phyloP scores from a whole-genome alignment of 2,797 vertebrate species.

The Euthynnus affinis region DNA sequence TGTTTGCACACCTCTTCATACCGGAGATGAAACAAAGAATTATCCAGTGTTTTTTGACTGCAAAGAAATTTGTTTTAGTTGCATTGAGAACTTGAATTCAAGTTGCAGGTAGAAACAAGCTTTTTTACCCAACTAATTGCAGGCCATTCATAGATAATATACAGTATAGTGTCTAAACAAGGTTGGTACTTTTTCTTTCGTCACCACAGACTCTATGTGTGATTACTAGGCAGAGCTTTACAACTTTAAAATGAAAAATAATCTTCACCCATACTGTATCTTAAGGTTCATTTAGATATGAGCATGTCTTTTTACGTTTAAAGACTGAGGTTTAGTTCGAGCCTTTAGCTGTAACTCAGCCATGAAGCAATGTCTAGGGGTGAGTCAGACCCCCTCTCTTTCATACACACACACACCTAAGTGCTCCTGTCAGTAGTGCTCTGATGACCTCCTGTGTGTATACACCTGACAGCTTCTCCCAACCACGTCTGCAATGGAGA shows the following conservation, averaged over 20 bases:
- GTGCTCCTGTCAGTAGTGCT: conserved; percentile 64
- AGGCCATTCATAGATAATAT: not conserved
- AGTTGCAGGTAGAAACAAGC: not conserved
- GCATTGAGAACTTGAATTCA: not conserved
- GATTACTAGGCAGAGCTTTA: not conserved
- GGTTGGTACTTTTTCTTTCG: not conserved
- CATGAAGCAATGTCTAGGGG: conserved; percentile 31
- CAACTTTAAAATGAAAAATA: not conserved
- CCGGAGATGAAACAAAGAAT: no score
- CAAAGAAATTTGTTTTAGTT: no score
- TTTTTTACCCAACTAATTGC: not conserved
- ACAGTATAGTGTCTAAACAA: no score
- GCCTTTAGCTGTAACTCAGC: conserved; percentile 14
- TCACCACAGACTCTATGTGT: no score
- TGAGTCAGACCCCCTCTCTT: conserved; percentile 60
- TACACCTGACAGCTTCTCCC: conserved; percentile 69
- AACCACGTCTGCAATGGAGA: conserved; percentile 49
- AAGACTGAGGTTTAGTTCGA: no score
- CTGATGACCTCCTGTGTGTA: conserved; percentile 39
- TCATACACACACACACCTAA: conserved; percentile 42
- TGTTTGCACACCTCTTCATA: no score
- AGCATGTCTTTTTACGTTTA: not conserved
- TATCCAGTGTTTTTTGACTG: not conserved
- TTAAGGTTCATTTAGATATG: not conserved
- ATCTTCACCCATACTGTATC: not conserved